Percentiles rank a stretch among this genome's conserved stretches.
These are phyloP conservation scores for Neogobius melanostomus DNA, from an alignment of 2,113 vertebrate species.

Conservation along the genomic window DNA sequence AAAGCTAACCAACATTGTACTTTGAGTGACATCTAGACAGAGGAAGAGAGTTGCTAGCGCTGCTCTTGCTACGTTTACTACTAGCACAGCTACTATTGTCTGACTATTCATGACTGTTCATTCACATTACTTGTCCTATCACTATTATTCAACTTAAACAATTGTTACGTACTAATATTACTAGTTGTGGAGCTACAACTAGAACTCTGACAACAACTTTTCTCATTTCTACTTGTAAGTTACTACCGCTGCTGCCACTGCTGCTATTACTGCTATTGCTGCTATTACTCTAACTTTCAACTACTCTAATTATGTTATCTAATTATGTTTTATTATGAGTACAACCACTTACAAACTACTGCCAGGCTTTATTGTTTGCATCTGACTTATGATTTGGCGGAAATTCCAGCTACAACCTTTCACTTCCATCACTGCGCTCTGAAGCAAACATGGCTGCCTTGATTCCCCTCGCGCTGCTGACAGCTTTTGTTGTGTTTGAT, in stretches of 20 bases:
- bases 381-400: too few relatives aligned
- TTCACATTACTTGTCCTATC: background rate
- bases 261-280: too few relatives aligned
- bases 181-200: background rate
- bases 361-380: constrained; percentile 2
- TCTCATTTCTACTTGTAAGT: too few relatives aligned
- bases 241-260: too few relatives aligned
- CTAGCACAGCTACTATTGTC: too few relatives aligned
- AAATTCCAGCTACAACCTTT: background rate
- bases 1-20: background rate
- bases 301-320: too few relatives aligned
- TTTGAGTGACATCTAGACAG: background rate
- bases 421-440: background rate
- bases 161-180: background rate
- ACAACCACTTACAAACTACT: background rate
- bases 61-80: too few relatives aligned
- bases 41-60: too few relatives aligned
- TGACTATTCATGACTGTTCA: background rate
- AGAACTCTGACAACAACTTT: too few relatives aligned
- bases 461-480: background rate
- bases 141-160: background rate
- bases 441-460: background rate
- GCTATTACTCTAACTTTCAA: too few relatives aligned
- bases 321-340: too few relatives aligned
- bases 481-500: constrained; percentile 11